Evolutionary conservation across 2,888 invertebrate species (phyloP).

Genomic region (Calameuta filiformis): DNA sequence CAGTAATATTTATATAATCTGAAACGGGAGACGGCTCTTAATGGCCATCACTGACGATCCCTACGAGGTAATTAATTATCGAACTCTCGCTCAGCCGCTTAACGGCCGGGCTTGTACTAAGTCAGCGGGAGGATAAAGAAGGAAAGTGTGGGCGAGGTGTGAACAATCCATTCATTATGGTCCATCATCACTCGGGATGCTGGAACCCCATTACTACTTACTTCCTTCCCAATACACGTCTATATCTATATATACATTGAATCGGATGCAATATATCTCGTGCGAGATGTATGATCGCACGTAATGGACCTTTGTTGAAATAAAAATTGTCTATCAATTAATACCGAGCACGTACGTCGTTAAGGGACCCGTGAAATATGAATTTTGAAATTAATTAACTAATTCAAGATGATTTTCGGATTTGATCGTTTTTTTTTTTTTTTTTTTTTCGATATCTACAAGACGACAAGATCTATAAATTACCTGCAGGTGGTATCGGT

Average conservation of each 20-base stretch:
- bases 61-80: constrained; percentile 50
- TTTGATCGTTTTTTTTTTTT: not conserved
- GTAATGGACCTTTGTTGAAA: not conserved
- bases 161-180: constrained; percentile 53
- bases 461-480: not conserved
- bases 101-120: constrained; percentile 20
- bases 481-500: not conserved
- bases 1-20: not conserved
- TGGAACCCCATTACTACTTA: not conserved
- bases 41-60: constrained; percentile 31
- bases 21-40: not conserved
- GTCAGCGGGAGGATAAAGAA: constrained; percentile 19
- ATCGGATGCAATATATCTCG: not conserved
- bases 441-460: not conserved
- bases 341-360: not conserved
- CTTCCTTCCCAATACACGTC: not conserved
- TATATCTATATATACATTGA: not conserved
- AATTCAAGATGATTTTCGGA: not conserved
- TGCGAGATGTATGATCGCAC: not conserved
- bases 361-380: not conserved
- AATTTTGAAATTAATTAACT: not conserved
- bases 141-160: constrained; percentile 49
- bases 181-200: constrained; percentile 25
- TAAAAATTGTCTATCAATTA: not conserved
- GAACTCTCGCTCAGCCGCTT: constrained; percentile 27